phyloP scores from a whole-genome alignment of 2,888 invertebrate genomes.

The Xylota sylvarum region DNA sequence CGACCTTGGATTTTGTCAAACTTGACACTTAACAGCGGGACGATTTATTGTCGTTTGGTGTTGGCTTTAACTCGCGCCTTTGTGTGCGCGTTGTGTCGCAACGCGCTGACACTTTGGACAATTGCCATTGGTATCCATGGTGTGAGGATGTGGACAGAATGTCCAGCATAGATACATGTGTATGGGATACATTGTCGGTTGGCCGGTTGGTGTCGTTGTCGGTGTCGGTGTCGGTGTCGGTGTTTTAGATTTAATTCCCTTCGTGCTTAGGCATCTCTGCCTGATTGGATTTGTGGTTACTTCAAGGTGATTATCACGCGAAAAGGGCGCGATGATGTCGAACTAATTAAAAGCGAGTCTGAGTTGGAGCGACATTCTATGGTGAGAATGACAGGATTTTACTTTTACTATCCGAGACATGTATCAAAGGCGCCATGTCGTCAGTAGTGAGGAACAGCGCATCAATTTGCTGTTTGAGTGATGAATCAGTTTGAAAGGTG shows the following conservation, averaged over 20 bases:
- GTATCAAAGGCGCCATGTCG: slow-evolving; percentile 53
- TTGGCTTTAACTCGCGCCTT: slow-evolving; percentile 40
- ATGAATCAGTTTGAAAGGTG: not conserved
- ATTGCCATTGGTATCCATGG: slow-evolving; percentile 53
- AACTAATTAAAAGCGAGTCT: slow-evolving; percentile 72
- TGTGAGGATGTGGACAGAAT: slow-evolving; percentile 72
- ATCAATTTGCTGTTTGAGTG: slow-evolving; percentile 11
- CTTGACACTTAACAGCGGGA: slow-evolving; percentile 73
- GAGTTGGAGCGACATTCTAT: slow-evolving; percentile 51
- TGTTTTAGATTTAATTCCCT: slow-evolving; percentile 68
- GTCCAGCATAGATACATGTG: slow-evolving; percentile 71
- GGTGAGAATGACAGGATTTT: slow-evolving; percentile 36
- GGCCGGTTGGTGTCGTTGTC: too few relatives aligned
- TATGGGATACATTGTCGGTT: slow-evolving; percentile 35
- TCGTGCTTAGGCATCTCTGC: slow-evolving; percentile 66
- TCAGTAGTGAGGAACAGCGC: slow-evolving; percentile 8
- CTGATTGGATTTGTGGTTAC: slow-evolving; percentile 57
- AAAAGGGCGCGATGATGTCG: slow-evolving; percentile 70
- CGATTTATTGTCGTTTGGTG: slow-evolving; percentile 70
- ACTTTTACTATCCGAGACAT: not conserved
- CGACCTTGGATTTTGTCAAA: slow-evolving; percentile 77
- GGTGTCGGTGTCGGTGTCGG: slow-evolving; percentile 55
- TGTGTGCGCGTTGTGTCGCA: slow-evolving; percentile 32
- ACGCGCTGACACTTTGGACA: slow-evolving; percentile 70
- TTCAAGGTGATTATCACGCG: slow-evolving; percentile 65